phyloP scores from a whole-genome alignment of 2,797 vertebrate genomes.

The Arrhamphus sclerolepis region DNA sequence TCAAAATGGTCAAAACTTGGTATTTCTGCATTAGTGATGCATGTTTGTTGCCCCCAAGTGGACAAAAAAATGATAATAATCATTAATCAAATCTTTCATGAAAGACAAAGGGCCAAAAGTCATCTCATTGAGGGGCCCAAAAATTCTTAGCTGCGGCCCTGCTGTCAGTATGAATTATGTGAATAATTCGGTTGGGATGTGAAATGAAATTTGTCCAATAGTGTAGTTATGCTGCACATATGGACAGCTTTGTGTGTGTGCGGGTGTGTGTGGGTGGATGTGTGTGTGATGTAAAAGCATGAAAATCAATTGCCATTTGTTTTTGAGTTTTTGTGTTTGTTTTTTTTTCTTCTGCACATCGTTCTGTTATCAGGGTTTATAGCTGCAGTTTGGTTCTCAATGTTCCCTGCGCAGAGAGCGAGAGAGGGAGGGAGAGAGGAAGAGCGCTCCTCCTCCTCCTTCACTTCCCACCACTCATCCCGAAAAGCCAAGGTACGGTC shows the following conservation, averaged over 20 bases:
- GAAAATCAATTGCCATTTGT: no score
- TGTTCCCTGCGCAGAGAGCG: slow-evolving; percentile 45
- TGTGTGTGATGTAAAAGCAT: no score
- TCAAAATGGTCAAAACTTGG: background rate
- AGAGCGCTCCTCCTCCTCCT: slow-evolving; percentile 33
- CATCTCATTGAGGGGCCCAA: background rate
- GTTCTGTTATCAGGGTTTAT: slow-evolving; percentile 22
- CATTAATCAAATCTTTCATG: no score
- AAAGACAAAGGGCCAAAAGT: background rate
- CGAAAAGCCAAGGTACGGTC: slow-evolving; percentile 48
- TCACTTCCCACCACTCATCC: slow-evolving; percentile 56
- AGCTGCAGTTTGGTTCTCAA: slow-evolving; percentile 40
- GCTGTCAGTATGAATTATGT: background rate
- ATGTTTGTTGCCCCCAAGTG: background rate
- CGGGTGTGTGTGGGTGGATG: no score
- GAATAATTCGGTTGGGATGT: no score
- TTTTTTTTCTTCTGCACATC: slow-evolving; percentile 20
- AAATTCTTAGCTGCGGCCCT: slow-evolving; percentile 14
- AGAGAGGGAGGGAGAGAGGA: slow-evolving; percentile 38
- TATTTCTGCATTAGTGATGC: background rate
- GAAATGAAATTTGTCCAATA: no score
- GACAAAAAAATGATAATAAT: no score
- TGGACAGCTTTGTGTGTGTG: no score
- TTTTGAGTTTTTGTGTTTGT: no score
- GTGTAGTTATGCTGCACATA: no score